Conservation (phyloP, 2,797 vertebrate genomes). For the Onychomys arenicola region DNA sequence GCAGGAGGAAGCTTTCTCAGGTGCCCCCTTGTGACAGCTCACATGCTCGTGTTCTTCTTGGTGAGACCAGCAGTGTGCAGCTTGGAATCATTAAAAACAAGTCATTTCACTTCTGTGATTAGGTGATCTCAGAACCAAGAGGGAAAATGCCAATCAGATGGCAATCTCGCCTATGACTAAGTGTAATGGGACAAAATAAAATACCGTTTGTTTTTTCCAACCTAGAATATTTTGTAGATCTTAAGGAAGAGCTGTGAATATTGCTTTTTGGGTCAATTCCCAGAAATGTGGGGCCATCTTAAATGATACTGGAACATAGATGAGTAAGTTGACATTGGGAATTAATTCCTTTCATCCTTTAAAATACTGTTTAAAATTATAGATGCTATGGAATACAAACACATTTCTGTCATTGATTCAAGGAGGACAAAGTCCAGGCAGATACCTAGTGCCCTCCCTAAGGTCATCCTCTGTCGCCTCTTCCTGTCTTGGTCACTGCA, state of each 20-base stretch:
- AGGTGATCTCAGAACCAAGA: constrained; percentile 52
- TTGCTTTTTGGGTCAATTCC: constrained; percentile 48
- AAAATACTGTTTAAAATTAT: constrained; percentile 47
- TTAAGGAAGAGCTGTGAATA: constrained; percentile 54
- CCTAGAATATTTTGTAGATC: constrained; percentile 42
- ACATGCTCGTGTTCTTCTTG: constrained; percentile 56
- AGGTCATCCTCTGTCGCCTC: not conserved
- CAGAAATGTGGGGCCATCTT: constrained; percentile 57
- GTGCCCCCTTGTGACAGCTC: not conserved
- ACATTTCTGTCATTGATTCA: constrained; percentile 1
- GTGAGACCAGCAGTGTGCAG: constrained; percentile 59
- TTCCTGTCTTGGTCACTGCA: not conserved
- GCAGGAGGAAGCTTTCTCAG: not conserved
- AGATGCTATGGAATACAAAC: not conserved
- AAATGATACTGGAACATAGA: not conserved
- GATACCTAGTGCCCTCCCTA: not conserved
- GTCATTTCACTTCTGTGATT: constrained; percentile 68
- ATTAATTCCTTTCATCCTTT: constrained; percentile 44
- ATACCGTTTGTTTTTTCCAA: constrained; percentile 21
- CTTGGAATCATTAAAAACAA: constrained; percentile 62
- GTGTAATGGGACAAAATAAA: constrained; percentile 65
- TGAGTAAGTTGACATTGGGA: constrained; percentile 41
- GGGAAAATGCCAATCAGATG: constrained; percentile 66
- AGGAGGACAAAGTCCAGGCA: not conserved
- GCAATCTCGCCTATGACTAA: constrained; percentile 60